phyloP scores from a whole-genome alignment of 2,797 vertebrate species.

The Siniperca scherzeri region DNA sequence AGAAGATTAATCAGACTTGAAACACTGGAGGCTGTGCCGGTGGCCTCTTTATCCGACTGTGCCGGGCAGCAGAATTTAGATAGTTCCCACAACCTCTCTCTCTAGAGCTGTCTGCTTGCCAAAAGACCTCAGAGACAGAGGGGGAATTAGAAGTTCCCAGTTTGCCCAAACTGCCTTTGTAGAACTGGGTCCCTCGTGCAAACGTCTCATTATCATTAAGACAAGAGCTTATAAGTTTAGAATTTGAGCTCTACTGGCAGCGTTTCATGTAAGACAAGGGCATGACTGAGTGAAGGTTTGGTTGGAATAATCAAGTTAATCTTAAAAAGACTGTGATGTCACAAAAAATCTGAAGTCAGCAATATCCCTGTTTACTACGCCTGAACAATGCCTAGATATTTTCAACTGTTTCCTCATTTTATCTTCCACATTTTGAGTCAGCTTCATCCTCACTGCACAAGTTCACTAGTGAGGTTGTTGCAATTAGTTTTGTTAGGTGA shows the following conservation, averaged over 20 bases:
- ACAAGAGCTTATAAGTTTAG: constrained; percentile 35
- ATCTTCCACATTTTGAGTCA: neutral
- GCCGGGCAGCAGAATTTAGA: constrained; percentile 70
- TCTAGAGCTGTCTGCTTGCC: constrained; percentile 55
- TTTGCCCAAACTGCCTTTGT: constrained; percentile 41
- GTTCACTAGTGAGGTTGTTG: neutral
- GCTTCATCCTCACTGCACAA: neutral
- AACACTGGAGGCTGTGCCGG: constrained; percentile 76
- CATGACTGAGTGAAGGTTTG: neutral
- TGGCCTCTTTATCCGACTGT: constrained; percentile 76
- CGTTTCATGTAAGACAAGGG: neutral
- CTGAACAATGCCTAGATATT: neutral
- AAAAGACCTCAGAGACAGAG: constrained; percentile 58
- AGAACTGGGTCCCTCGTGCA: constrained; percentile 29
- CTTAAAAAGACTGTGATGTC: neutral
- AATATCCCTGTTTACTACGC: neutral
- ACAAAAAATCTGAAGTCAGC: constrained; percentile 1
- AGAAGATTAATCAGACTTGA: constrained; percentile 84
- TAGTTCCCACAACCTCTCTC: constrained; percentile 77
- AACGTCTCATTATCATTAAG: constrained; percentile 43
- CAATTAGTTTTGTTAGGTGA: neutral
- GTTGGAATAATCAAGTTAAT: constrained; percentile 1
- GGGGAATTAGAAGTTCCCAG: constrained; percentile 54
- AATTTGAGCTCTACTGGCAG: constrained; percentile 10
- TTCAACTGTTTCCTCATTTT: neutral